A percentile compares a stretch with the other conserved stretches of the same genome.
Conservation (phyloP, 2,888 invertebrate genomes). For the Acleris emargana region DNA sequence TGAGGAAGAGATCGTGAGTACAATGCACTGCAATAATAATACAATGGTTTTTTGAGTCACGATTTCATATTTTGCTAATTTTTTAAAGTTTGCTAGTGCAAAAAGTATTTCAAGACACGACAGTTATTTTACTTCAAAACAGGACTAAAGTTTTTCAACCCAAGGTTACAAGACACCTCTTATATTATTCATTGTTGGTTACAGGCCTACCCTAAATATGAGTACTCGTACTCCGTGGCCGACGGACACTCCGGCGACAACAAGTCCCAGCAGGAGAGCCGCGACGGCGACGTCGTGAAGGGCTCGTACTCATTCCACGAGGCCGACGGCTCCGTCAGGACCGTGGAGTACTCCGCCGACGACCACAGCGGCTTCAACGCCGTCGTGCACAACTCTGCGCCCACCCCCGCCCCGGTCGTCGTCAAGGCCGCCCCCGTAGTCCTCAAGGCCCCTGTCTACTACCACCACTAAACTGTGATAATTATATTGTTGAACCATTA, state of each 20-base stretch:
- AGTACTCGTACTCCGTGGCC: slow-evolving; percentile 72
- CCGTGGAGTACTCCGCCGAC: slow-evolving; percentile 77
- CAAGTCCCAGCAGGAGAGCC: slow-evolving; percentile 74
- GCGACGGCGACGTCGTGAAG: slow-evolving; percentile 80
- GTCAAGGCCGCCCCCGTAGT: slow-evolving; percentile 45
- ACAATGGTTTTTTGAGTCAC: no score
- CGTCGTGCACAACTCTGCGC: slow-evolving; percentile 53
- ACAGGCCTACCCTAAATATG: slow-evolving; percentile 74
- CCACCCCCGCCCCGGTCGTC: slow-evolving; percentile 41
- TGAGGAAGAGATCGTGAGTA: slow-evolving; percentile 32
- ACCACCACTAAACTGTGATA: slow-evolving; percentile 37
- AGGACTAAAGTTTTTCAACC: no score
- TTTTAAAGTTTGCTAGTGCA: slow-evolving; percentile 4
- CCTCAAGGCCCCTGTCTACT: slow-evolving; percentile 44
- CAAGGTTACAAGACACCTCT: slow-evolving; percentile 3
- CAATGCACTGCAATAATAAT: no score
- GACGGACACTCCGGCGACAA: slow-evolving; percentile 77
- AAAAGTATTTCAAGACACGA: slow-evolving; percentile 30
- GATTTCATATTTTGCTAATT: no score
- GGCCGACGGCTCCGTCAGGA: slow-evolving; percentile 77
- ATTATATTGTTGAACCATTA: slow-evolving; percentile 9
- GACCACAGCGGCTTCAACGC: slow-evolving; percentile 71
- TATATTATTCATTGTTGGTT: neutral
- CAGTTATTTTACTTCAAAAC: no score
- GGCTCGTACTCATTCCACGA: slow-evolving; percentile 82